Base-by-base conservation (phyloP, 2,113 vertebrate genomes). In the Poecilia latipinna region DNA sequence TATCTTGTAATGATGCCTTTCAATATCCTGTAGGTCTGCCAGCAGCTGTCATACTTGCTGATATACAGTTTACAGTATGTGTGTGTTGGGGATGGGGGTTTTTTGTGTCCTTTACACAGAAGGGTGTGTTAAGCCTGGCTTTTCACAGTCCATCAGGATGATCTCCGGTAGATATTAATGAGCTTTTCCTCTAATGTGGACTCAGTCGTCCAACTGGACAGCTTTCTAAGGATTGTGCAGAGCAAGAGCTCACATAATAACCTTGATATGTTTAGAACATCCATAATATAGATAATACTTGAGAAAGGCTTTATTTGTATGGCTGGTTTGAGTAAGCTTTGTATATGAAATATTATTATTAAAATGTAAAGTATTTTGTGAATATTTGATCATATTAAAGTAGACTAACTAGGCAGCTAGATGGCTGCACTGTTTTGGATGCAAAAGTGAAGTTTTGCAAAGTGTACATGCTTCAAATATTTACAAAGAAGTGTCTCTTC, bases 101-200 rank as follows among this genome's bases (percentile, higher is more conserved):
- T 68, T 75, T 33, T 60, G 71, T 77, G 78, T 83, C 80, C 81
- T 72, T 75, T 68, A 81, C 85, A 82, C 81, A 32, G 82, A 66
- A 86, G 86, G 86, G 88, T 89, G 87, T 87, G 88, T 82, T 90
- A 90, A 93, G 88, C 90, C 81, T 29, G 85, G 90, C 83, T 92
- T 91, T 91, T 90, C 89, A 91, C 90, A 85, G 91, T 80, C 80
- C 83, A 84, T 90, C 89, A 89, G 87, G 84, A 90, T 90, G 84
- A 90, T 91, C 90, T 88, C 76, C 62, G 65, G 83, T 84, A 68
- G 62, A 87, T 87, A 73, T 90, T 91, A 91, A 91, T 91, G 86
- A 91, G 89, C 91, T 92, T 90, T 90, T 71, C 76, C 75, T 68
- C 85, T 91, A 88, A 90, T 87, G 89, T 90, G 83, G 68, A 22